These are phyloP conservation scores for Diaperis boleti DNA, from an alignment of 2,888 invertebrate genomes.

Conservation along the genomic window DNA sequence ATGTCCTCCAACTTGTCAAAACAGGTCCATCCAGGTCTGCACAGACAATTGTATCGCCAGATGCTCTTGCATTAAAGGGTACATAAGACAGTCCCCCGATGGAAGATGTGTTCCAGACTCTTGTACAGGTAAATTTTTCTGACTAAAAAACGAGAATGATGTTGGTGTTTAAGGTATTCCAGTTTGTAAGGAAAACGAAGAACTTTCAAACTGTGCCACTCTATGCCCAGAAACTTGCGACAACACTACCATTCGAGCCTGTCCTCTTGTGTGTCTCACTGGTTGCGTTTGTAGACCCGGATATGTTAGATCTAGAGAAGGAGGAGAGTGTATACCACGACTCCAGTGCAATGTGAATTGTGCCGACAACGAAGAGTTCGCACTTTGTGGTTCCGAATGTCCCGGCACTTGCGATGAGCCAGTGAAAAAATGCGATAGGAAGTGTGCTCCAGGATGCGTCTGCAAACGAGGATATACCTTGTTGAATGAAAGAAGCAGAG, in stretches of 20 bases:
- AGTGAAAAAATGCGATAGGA: background rate
- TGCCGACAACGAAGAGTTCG: background rate
- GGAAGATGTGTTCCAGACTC: background rate
- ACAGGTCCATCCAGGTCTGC: background rate
- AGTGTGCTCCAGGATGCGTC: background rate
- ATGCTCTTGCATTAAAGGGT: slow-evolving; percentile 3
- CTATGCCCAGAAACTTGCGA: background rate
- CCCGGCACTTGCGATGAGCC: background rate
- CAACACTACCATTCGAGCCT: background rate
- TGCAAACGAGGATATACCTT: too few relatives aligned
- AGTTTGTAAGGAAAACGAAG: background rate
- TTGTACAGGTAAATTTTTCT: slow-evolving; percentile 8
- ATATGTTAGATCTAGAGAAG: background rate
- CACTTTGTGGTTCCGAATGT: background rate
- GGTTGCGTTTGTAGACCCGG: slow-evolving; percentile 25
- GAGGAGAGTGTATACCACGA: background rate
- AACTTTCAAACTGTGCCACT: background rate
- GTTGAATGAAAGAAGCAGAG: too few relatives aligned
- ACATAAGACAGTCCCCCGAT: background rate
- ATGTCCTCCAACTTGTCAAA: slow-evolving; percentile 6
- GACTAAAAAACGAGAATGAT: too few relatives aligned
- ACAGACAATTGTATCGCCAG: background rate
- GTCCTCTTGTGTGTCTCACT: background rate
- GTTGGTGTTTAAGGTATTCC: background rate
- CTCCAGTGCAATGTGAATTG: background rate